These are phyloP conservation scores for Oncorhynchus nerka DNA, from an alignment of 2,113 vertebrate genomes.

Conservation along the genomic window DNA sequence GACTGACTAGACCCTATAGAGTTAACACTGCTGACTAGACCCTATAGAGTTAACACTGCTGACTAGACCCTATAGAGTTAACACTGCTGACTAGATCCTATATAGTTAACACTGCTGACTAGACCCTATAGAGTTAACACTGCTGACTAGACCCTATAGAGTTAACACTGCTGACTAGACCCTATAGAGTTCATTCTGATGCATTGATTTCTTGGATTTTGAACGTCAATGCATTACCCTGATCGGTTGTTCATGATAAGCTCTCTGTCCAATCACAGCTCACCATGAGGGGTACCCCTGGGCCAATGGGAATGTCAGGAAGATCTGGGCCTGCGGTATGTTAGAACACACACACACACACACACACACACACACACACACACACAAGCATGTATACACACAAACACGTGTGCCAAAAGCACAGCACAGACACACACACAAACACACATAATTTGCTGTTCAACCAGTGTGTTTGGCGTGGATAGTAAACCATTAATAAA, in stretches of 20 bases:
- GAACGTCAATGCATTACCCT: slow-evolving; percentile 1
- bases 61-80: too few relatives aligned
- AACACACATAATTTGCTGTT: background rate
- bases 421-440: background rate
- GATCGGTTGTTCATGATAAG: slow-evolving; percentile 25
- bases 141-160: too few relatives aligned
- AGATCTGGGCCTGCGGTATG: slow-evolving; percentile 93
- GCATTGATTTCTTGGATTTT: background rate
- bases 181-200: too few relatives aligned
- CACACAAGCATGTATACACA: background rate
- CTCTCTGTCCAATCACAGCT: slow-evolving; percentile 76
- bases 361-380: too few relatives aligned
- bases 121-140: too few relatives aligned
- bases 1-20: too few relatives aligned
- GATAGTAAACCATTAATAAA: background rate
- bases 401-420: background rate
- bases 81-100: too few relatives aligned
- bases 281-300: slow-evolving; percentile 88
- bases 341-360: background rate
- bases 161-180: too few relatives aligned
- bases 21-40: too few relatives aligned
- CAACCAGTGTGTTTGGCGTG: background rate
- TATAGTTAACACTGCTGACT: too few relatives aligned
- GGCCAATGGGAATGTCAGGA: slow-evolving; percentile 90
- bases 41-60: too few relatives aligned